phyloP scores from a whole-genome alignment of 2,113 vertebrate genomes.

The Heptranchias perlo region DNA sequence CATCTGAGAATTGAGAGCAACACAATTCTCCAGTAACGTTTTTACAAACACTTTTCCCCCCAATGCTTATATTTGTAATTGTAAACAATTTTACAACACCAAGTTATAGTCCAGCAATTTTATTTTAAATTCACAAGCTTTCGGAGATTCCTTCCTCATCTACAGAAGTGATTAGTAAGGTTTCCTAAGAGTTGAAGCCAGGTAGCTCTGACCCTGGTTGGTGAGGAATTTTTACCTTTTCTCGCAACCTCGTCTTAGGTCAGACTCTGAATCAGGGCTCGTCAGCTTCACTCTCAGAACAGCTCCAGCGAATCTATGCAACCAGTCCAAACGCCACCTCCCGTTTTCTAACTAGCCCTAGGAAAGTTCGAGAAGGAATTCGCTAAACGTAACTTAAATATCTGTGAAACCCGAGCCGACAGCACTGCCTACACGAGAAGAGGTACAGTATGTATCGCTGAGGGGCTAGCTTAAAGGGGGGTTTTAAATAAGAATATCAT shows the following conservation, averaged over 20 bases:
- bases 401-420: background rate
- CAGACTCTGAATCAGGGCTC: background rate
- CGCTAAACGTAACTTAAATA: no score
- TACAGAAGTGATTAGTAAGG: background rate
- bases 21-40: no score
- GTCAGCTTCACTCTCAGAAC: background rate
- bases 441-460: background rate
- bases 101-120: no score
- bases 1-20: no score
- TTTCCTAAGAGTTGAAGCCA: background rate
- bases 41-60: background rate
- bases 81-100: no score
- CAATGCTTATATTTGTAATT: background rate
- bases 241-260: background rate
- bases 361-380: slow-evolving; percentile 23
- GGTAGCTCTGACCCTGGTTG: background rate
- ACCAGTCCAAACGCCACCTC: background rate
- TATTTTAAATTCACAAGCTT: no score
- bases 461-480: background rate
- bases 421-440: background rate
- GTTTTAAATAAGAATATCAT: background rate
- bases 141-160: no score
- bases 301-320: background rate
- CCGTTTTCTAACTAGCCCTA: background rate
- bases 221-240: background rate